A percentile compares a stretch with the other conserved stretches of the same genome.
phyloP scores from a whole-genome alignment of 2,113 vertebrate species.

The Apteryx owenii region DNA sequence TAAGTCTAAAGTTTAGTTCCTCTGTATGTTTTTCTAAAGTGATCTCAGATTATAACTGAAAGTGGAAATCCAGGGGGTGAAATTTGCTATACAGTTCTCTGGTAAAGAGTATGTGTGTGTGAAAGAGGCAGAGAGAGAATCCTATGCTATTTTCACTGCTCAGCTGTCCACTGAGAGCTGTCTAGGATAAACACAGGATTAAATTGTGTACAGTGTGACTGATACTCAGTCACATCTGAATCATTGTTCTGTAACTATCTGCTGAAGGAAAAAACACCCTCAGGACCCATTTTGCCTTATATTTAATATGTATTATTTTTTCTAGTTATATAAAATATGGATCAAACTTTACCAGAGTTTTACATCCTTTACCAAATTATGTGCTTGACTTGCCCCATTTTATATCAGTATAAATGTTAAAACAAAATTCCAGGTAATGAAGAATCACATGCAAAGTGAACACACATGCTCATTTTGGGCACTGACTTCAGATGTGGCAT shows the following conservation, averaged over 20 bases:
- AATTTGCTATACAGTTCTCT: background rate
- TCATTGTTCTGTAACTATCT: background rate
- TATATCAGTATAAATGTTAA: background rate
- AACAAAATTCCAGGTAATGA: background rate
- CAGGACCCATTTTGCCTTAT: background rate
- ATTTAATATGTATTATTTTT: background rate
- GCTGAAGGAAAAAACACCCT: background rate
- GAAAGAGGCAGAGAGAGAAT: background rate
- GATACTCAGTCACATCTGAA: background rate
- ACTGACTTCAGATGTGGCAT: background rate
- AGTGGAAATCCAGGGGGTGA: slow-evolving; percentile 43
- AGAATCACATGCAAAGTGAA: background rate
- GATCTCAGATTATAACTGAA: slow-evolving; percentile 28
- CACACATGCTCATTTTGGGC: background rate
- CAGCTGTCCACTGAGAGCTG: background rate
- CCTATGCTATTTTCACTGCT: background rate
- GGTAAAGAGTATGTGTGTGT: background rate
- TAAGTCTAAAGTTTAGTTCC: slow-evolving; percentile 32
- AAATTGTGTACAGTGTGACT: background rate
- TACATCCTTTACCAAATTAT: background rate
- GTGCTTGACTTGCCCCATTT: background rate
- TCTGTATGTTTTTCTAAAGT: slow-evolving; percentile 54
- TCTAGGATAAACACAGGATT: background rate
- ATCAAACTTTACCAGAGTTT: background rate
- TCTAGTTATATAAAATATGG: background rate